Base-by-base conservation (phyloP, 2,113 vertebrate species). In the Spheniscus mendiculus region DNA sequence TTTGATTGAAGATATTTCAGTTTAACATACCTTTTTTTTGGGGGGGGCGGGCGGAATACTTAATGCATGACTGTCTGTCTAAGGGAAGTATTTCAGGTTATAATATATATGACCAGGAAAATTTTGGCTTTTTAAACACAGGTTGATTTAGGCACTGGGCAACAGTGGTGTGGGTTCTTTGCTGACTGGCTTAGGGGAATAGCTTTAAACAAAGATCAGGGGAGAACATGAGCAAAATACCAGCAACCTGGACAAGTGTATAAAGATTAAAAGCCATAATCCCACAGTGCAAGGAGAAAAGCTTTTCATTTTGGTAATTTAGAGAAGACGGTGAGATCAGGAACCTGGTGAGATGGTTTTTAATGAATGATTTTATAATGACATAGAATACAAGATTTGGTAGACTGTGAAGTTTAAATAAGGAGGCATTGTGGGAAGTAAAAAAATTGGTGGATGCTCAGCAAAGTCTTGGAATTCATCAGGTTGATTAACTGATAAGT, bases 31-130 rank as follows among this genome's bases (percentile, higher is more conserved):
- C 2, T 15, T 74, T 38, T 56, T 56, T 23, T 2, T 4, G 2
- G 16, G 9, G 2, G 4, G 8, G 5, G 5, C 1, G 3, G 13
- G 12, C 3, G 12, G 10, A 55, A 38, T 73, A 55, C 7, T 70
- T 49, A n/a, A 14, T 84, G 29, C 14, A 25, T 26, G 13, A 38
- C 84, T 55, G 23, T 40, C 23, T 30, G 30, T 27, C 11, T 34
- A 50, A 16, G 5, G n/a, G 30, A 56, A 58, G 50, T n/a, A 49
- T 53, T 63, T 72, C n/a, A 65, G n/a, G 23, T 42, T 52, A 26
- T 72, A 26, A 58, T 44, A 25, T 61, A 30, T 30, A 38, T 38
- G 12, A 45, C 5, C 5, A 40, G 25, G 36, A 73, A 69, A 73
- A 73, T 25, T 36, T 34, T 59, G 16, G 2, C 23, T 77, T 89